Conservation (phyloP, 1,140 invertebrate genomes). For the Drosophila watanabei region DNA sequence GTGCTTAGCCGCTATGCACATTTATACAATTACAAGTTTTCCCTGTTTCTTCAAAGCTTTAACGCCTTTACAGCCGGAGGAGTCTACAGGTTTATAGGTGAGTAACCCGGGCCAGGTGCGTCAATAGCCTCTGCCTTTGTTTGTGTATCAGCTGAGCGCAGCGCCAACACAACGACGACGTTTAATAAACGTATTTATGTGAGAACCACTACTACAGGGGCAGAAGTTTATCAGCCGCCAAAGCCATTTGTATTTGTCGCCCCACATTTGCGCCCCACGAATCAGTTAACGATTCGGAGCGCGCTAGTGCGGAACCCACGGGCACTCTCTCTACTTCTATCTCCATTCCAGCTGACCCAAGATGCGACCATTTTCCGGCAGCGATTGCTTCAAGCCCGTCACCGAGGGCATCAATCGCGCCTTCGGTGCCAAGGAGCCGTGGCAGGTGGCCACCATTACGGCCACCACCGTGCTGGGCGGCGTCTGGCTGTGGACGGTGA, state of each 20-base stretch:
- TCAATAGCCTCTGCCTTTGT: slow-evolving; percentile 29
- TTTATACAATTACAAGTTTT: slow-evolving; percentile 16
- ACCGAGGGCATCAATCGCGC: slow-evolving; percentile 86
- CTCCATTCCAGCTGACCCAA: slow-evolving; percentile 43
- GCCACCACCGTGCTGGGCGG: slow-evolving; percentile 89
- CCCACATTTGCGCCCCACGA: slow-evolving; percentile 28
- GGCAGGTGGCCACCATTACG: slow-evolving; percentile 91
- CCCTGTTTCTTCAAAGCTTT: slow-evolving; percentile 15
- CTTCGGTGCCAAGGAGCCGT: slow-evolving; percentile 90
- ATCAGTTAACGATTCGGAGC: slow-evolving; percentile 55
- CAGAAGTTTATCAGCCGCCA: slow-evolving; percentile 59
- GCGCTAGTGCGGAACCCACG: slow-evolving; percentile 32
- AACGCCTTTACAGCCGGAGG: slow-evolving; percentile 1
- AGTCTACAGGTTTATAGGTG: slow-evolving; percentile 22
- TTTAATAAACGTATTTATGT: slow-evolving; percentile 7
- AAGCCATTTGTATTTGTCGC: slow-evolving; percentile 58
- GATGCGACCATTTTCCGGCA: slow-evolving; percentile 68
- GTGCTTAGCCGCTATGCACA: slow-evolving; percentile 11
- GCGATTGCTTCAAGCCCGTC: slow-evolving; percentile 68
- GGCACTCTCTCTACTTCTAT: slow-evolving; percentile 14
- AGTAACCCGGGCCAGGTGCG: slow-evolving; percentile 27
- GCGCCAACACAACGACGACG: slow-evolving; percentile 6
- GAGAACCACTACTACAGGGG: slow-evolving; percentile 14
- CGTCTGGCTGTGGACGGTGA: slow-evolving; percentile 90
- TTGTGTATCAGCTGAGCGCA: slow-evolving; percentile 25